phyloP scores from a whole-genome alignment of 2,888 invertebrate species.

The Drosophila hamatofila region DNA sequence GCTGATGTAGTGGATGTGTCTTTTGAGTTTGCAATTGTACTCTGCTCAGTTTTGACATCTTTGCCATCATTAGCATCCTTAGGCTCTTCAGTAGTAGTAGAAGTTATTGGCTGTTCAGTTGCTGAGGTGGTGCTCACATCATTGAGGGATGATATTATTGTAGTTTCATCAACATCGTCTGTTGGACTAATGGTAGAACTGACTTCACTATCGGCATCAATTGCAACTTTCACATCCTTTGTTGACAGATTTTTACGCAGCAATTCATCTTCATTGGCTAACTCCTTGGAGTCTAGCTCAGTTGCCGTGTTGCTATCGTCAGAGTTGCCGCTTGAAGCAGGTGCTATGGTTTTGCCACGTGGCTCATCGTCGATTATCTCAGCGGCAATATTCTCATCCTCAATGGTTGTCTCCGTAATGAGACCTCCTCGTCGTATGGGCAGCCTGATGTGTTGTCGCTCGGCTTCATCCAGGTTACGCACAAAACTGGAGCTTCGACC shows the following conservation, averaged over 20 bases:
- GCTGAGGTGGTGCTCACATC: constrained; percentile 7
- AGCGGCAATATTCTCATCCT: constrained; percentile 64
- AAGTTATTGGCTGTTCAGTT: neutral
- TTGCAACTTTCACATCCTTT: constrained; percentile 7
- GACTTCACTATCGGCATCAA: neutral
- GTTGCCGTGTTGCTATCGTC: constrained; percentile 59
- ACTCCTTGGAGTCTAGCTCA: constrained; percentile 55
- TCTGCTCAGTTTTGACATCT: neutral
- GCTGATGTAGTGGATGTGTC: neutral
- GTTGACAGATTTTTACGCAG: neutral
- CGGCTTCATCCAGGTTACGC: constrained; percentile 38
- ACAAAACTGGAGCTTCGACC: constrained; percentile 62
- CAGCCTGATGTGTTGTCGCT: constrained; percentile 27
- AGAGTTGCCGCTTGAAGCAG: constrained; percentile 23
- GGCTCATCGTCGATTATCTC: constrained; percentile 61
- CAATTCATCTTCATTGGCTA: constrained; percentile 20
- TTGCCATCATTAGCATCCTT: neutral
- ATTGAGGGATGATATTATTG: neutral
- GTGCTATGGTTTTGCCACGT: constrained; percentile 45
- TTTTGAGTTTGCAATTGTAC: neutral
- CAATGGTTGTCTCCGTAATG: constrained; percentile 38
- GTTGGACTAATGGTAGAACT: constrained; percentile 6
- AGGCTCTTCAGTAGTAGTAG: neutral
- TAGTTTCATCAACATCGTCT: neutral
- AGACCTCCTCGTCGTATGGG: constrained; percentile 62